Conservation (phyloP, 2,797 vertebrate species). For the Acrocephalus scirpaceus region DNA sequence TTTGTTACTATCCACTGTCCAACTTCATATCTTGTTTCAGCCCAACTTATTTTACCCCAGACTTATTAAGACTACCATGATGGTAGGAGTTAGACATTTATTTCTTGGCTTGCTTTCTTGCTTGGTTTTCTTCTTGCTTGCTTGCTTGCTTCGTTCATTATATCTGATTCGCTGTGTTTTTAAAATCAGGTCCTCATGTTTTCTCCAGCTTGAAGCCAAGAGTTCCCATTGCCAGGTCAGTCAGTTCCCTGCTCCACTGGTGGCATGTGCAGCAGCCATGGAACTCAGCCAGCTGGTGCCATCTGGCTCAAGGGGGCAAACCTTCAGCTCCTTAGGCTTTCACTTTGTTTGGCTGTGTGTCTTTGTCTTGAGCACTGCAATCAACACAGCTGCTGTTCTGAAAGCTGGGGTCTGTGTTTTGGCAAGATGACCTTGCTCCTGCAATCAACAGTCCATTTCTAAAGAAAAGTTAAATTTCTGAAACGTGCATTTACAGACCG, state of each 20-base stretch:
- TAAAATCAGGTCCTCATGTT: neutral
- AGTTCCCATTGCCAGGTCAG: neutral
- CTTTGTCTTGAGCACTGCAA: neutral
- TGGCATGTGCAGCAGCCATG: accelerated
- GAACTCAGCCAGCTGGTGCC: neutral
- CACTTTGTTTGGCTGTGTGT: neutral
- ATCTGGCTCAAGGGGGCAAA: neutral
- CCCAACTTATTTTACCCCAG: neutral
- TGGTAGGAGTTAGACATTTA: neutral
- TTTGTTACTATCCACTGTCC: neutral
- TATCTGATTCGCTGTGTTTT: neutral
- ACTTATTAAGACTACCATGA: neutral
- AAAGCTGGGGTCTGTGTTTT: neutral
- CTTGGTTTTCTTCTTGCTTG: neutral
- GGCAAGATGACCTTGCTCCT: neutral
- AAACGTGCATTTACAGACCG: neutral
- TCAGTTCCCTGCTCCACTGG: neutral
- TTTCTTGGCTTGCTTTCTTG: neutral
- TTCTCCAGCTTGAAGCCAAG: neutral
- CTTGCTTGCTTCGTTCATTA: neutral
- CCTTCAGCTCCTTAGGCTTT: neutral
- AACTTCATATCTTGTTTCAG: neutral
- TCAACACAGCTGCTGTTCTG: neutral
- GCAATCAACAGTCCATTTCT: neutral
- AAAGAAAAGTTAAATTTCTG: neutral